phyloP scores from a whole-genome alignment of 2,888 invertebrate species.

The Mesorhabditis belari region DNA sequence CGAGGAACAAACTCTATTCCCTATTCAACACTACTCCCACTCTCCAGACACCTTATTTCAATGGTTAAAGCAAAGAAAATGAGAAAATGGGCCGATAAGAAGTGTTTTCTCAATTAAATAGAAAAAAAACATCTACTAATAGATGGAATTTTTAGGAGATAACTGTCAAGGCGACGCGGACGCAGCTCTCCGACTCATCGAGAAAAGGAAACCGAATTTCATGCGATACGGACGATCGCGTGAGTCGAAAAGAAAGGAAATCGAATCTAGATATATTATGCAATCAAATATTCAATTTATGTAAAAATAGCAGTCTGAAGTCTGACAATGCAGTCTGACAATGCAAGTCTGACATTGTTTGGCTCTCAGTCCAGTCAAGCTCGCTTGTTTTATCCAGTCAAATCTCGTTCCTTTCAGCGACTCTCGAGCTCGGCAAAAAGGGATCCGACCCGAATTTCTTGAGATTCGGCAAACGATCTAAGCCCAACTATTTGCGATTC shows the following conservation, averaged over 20 bases:
- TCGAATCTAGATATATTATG: background rate
- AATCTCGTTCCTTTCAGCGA: conserved; percentile 3
- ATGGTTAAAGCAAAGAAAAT: too few species aligned
- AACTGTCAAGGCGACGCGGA: conserved; percentile 42
- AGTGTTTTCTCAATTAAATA: too few species aligned
- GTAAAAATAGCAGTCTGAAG: too few species aligned
- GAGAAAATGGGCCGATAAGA: too few species aligned
- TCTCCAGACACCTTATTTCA: too few species aligned
- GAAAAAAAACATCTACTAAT: too few species aligned
- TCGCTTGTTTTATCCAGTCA: background rate
- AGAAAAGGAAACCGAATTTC: conserved; percentile 51
- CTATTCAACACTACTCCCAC: too few species aligned
- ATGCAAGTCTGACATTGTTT: too few species aligned
- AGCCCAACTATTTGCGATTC: background rate
- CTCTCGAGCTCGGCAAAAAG: conserved; percentile 40
- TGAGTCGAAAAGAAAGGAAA: conserved; percentile 2
- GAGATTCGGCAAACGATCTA: conserved; percentile 23
- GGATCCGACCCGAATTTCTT: conserved; percentile 47
- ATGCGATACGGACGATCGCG: conserved; percentile 47
- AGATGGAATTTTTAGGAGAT: conserved; percentile 29
- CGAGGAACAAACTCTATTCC: too few species aligned
- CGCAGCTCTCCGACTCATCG: conserved; percentile 36
- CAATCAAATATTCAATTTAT: background rate
- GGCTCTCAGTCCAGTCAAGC: background rate
- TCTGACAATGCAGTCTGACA: too few species aligned